phyloP scores from a whole-genome alignment of 2,797 vertebrate species.

The Varecia variegata region DNA sequence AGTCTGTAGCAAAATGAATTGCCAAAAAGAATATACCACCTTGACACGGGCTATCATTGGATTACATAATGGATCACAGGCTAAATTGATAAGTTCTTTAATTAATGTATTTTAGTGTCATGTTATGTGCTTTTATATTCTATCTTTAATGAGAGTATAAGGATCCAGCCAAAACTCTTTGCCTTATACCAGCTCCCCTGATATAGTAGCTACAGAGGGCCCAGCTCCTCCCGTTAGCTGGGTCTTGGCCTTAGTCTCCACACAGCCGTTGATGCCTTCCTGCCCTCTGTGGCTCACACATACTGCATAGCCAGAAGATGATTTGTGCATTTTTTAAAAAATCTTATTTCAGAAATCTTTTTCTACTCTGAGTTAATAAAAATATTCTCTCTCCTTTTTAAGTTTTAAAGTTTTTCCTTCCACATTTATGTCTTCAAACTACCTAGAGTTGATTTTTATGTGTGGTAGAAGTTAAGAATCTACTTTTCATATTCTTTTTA shows the following conservation, averaged over 20 bases:
- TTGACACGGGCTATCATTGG: neutral
- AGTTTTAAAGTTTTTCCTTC: neutral
- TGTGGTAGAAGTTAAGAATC: neutral
- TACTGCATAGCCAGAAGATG: neutral
- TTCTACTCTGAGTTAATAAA: neutral
- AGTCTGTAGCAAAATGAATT: neutral
- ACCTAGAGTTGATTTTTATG: neutral
- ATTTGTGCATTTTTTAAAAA: neutral
- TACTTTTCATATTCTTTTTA: neutral
- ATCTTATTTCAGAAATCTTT: slow-evolving; percentile 26
- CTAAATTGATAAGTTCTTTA: neutral
- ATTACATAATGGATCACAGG: neutral
- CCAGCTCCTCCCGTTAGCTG: neutral
- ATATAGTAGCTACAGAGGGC: too few species aligned
- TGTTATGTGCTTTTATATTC: neutral
- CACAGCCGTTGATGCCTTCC: neutral
- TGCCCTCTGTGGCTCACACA: neutral
- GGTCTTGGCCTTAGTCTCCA: neutral
- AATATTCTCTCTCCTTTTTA: neutral
- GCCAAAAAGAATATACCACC: neutral
- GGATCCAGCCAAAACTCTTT: neutral
- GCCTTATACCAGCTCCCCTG: neutral
- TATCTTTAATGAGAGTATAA: neutral
- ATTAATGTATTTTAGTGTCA: neutral
- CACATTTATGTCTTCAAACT: neutral